phyloP scores from a whole-genome alignment of 64 coral and sea anemone species.

The Astreopora myriophthalma region DNA sequence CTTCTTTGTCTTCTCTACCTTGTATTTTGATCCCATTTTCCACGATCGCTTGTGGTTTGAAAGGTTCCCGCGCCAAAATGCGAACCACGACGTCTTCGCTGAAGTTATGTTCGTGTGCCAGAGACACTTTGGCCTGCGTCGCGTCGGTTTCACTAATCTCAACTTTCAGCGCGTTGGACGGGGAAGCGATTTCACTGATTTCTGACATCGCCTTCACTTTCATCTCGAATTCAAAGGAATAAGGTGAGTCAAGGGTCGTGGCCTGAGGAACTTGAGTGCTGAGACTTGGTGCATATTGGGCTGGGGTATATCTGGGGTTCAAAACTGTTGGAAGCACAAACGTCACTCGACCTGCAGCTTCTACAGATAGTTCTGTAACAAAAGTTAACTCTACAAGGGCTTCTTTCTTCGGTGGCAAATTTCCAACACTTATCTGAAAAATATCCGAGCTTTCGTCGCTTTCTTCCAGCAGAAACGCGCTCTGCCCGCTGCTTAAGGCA shows the following conservation, averaged over 20 bases:
- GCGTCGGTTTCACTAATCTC: constrained; percentile 44
- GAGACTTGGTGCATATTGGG: neutral
- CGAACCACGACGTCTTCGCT: constrained; percentile 66
- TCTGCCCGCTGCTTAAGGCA: constrained; percentile 73
- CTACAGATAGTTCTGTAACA: constrained; percentile 7
- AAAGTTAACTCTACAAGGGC: constrained; percentile 53
- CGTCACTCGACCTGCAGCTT: constrained; percentile 68
- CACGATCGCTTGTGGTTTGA: constrained; percentile 61
- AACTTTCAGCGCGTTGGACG: constrained; percentile 28
- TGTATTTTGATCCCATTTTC: constrained; percentile 70
- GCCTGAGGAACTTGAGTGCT: constrained; percentile 10
- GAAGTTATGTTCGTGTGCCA: constrained; percentile 56
- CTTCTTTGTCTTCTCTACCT: constrained; percentile 35
- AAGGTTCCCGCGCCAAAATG: constrained; percentile 68
- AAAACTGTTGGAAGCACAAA: constrained; percentile 84
- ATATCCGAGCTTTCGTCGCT: constrained; percentile 87
- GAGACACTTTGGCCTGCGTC: constrained; percentile 43
- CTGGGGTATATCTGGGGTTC: constrained; percentile 81
- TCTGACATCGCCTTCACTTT: constrained; percentile 55
- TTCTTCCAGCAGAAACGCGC: constrained; percentile 80
- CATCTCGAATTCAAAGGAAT: constrained; percentile 82
- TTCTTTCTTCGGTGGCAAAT: constrained; percentile 68
- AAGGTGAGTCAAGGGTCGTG: constrained; percentile 34
- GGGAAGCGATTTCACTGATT: constrained; percentile 41
- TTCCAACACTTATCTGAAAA: constrained; percentile 84